Base-by-base conservation (phyloP, 2,888 invertebrate genomes). In the Macrophya alboannulata region DNA sequence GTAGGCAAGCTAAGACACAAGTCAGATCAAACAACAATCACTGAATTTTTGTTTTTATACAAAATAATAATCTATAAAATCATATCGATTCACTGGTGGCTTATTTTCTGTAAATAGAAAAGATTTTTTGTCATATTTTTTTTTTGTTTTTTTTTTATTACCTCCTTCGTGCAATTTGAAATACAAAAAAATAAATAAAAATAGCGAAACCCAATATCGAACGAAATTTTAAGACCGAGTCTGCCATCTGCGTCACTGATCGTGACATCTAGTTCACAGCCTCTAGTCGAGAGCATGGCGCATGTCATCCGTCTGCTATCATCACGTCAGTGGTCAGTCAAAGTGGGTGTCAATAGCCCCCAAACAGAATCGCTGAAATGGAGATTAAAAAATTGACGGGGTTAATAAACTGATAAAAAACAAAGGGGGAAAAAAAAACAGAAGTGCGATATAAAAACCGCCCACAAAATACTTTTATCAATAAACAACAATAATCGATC, bases 291-390 rank as follows among this genome's bases (percentile, higher is more conserved):
- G 71, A 83, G 83, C 84, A 86, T 86, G 88, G 88, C 88, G 88
- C 89, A 89, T 90, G 89, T 88, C 88, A 89, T 86, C 59, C 87
- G 89, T 86, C 86, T 87, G 88, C 88, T 88, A 87, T 87, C 86
- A 81, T 86, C 85, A 85, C 74, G 76, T 85, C 84, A 86, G 55
- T n/a, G 85, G 71, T 77, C 45, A 62, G 59, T 79, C 77, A 72
- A 87, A 87, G 86, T 81, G 84, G 85, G 84, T 88, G 87, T 87
- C 85, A 84, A 85, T 85, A 77, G 40, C 40, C 77, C 77, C 74
- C 51, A 12, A 40, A 12, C 68, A 76, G 45, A 76, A 83, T 85
- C 85, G 62, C 82, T 71, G 72, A 79, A 81, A 79, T 83, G 83
- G 83, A 25, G 83, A 45, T 43, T 8, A 71, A 45, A 83, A 83